Conservation (phyloP, 2,888 invertebrate species). For the Dorcus parallelipipedus region DNA sequence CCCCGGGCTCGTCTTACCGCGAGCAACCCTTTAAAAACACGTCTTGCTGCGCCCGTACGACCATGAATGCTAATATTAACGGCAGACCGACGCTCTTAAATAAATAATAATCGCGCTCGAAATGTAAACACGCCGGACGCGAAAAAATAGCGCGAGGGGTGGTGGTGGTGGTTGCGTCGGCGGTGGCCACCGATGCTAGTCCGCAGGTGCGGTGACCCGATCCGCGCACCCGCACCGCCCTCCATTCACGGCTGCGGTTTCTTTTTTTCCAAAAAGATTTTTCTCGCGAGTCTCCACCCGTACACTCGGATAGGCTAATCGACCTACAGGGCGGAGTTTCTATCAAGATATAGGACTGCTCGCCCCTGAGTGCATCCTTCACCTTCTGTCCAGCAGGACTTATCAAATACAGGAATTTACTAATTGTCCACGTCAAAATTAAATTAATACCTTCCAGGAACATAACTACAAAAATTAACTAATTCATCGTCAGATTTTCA, state of each 20-base stretch:
- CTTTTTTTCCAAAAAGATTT: slow-evolving; percentile 49
- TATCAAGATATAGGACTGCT: slow-evolving; percentile 36
- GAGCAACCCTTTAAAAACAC: slow-evolving; percentile 35
- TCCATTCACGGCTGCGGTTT: slow-evolving; percentile 50
- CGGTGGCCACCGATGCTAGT: slow-evolving; percentile 28
- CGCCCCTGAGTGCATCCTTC: slow-evolving; percentile 30
- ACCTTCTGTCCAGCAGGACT: background rate
- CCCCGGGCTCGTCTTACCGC: slow-evolving; percentile 17
- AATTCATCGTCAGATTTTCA: no score
- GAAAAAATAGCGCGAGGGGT: slow-evolving; percentile 26
- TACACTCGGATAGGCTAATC: slow-evolving; percentile 49
- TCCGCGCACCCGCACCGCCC: slow-evolving; percentile 48
- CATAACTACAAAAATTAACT: no score
- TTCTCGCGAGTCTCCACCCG: slow-evolving; percentile 52
- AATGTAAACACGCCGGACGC: background rate
- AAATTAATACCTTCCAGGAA: no score
- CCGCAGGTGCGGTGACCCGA: slow-evolving; percentile 51
- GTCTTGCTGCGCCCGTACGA: slow-evolving; percentile 18
- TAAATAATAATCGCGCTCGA: slow-evolving; percentile 16
- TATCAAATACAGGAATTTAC: background rate
- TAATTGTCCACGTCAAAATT: no score
- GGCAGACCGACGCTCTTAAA: slow-evolving; percentile 12
- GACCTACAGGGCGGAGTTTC: slow-evolving; percentile 46
- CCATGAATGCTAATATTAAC: slow-evolving; percentile 15
- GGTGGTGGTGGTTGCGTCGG: slow-evolving; percentile 17